Base-by-base conservation (phyloP, 2,797 vertebrate species). In the Oreortyx pictus region DNA sequence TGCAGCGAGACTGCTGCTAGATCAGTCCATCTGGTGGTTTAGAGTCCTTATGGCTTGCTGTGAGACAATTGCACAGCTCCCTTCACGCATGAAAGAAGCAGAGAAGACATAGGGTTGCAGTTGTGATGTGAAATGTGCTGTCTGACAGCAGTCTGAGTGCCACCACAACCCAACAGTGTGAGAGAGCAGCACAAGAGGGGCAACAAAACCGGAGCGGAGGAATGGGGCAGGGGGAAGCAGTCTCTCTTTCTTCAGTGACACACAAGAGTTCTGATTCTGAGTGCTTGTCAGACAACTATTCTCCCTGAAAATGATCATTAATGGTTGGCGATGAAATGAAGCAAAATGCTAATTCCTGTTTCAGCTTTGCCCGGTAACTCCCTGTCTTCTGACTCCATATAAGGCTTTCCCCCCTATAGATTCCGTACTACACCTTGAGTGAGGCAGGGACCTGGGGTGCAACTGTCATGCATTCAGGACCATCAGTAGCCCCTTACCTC, bases 11-110 rank as follows among this genome's bases (percentile, higher is more conserved):
- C 60, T 74, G 74, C 56, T 80, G 85, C 70, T 93, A 61, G 67
- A 79, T 41, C 82, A 39, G 82, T 87, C 82, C 87, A 62, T 91
- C 85, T 92, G 79, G 79, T 86, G 62, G 59, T 76, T 92, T 73
- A 25, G 43, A 44, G 70, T 83, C 85, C 91, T 89, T 71, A 56
- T 46, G 37, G 5, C 77, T 93, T 92, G 76, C 89, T 92, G 60
- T 46, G 80, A 88, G 82, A 76, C 84, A 80, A 73, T 60, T 2
- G 3, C 76, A 73, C 0, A 0, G 52, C 60, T 91, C 85, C 31
- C 15, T 54, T 89, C 74, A 74, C 0, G 0, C 67, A 43, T 39
- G 37, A 46, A 49, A 64, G 62, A 91, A 60, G 35, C 46, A 35
- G 80, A 35, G 81, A 62, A 75, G 86, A 90, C 47, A 71, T 54